A percentile compares a stretch with the other conserved stretches of the same genome.
phyloP scores from a whole-genome alignment of 2,797 vertebrate species.

The Pyrocephalus nanus region DNA sequence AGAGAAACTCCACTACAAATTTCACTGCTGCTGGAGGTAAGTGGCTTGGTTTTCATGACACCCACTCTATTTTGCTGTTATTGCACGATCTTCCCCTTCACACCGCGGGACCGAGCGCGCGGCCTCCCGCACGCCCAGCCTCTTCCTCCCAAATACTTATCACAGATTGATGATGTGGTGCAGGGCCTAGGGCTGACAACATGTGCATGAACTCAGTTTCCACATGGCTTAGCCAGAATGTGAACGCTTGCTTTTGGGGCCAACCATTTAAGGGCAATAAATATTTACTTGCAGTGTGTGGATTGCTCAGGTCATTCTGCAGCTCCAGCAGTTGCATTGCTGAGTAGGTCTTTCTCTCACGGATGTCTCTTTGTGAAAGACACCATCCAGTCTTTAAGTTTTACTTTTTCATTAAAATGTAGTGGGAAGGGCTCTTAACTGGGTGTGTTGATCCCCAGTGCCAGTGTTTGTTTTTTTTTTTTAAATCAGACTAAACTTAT shows the following conservation, averaged over 20 bases:
- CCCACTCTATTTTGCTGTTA: conserved; percentile 13
- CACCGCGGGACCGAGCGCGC: background rate
- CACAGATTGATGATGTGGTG: conserved; percentile 63
- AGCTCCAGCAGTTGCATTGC: conserved; percentile 7
- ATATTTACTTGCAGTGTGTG: conserved; percentile 58
- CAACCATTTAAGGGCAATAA: conserved; percentile 48
- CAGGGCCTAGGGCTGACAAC: conserved; percentile 40
- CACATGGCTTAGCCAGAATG: conserved; percentile 40
- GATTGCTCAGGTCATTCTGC: conserved; percentile 52
- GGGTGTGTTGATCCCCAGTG: background rate
- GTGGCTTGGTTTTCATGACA: background rate
- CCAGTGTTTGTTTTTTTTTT: background rate
- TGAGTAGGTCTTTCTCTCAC: background rate
- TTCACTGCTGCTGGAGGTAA: background rate
- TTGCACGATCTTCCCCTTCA: background rate
- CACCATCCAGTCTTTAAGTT: background rate
- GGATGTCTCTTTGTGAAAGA: background rate
- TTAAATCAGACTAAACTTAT: background rate
- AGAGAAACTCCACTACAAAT: background rate
- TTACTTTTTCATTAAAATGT: background rate
- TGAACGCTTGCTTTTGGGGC: conserved; percentile 18
- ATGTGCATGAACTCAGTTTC: conserved; percentile 57
- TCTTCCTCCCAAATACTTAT: conserved; percentile 54
- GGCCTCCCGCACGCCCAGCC: conserved; percentile 17
- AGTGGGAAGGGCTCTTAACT: background rate